These are phyloP conservation scores for Apis florea DNA, from an alignment of 1,140 invertebrate genomes.

Conservation along the genomic window DNA sequence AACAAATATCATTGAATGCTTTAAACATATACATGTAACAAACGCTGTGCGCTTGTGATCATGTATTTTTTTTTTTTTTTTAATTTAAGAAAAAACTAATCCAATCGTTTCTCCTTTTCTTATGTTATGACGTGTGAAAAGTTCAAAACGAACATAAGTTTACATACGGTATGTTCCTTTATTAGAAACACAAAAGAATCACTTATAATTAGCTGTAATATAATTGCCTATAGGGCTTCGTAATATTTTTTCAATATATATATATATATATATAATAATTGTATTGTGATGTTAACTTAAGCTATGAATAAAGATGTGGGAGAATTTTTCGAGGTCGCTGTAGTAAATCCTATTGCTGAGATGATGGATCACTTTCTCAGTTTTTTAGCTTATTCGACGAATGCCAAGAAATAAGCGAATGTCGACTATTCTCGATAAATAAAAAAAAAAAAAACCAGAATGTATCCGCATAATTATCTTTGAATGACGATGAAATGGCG, in stretches of 20 bases:
- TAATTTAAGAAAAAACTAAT: conserved; percentile 27
- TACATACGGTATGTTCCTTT: conserved; percentile 60
- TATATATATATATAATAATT: conserved; percentile 56
- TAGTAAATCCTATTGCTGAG: conserved; percentile 68
- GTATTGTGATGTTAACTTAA: conserved; percentile 80
- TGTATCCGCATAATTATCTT: conserved; percentile 75
- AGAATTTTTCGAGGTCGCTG: conserved; percentile 78
- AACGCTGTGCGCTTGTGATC: conserved; percentile 60
- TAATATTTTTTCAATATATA: conserved; percentile 69
- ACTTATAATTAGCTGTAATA: conserved; percentile 68
- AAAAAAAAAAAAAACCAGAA: conserved; percentile 64
- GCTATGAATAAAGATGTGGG: conserved; percentile 73
- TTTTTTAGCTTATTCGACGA: conserved; percentile 74
- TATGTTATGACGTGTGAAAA: conserved; percentile 24
- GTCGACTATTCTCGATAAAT: conserved; percentile 67
- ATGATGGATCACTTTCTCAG: conserved; percentile 75
- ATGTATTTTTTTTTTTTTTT: conserved; percentile 38
- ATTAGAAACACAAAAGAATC: conserved; percentile 62
- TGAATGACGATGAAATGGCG: conserved; percentile 72
- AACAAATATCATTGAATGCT: conserved; percentile 33
- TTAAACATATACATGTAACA: conserved; percentile 39
- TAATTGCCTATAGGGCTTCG: conserved; percentile 65
- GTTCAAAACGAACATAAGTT: conserved; percentile 35
- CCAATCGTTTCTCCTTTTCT: conserved; percentile 25
- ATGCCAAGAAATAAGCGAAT: conserved; percentile 41